Evolutionary conservation across 2,888 invertebrate genomes (phyloP), one percentile per base, ranked within the genome.

Genomic region (Oligia fasciuncula): DNA sequence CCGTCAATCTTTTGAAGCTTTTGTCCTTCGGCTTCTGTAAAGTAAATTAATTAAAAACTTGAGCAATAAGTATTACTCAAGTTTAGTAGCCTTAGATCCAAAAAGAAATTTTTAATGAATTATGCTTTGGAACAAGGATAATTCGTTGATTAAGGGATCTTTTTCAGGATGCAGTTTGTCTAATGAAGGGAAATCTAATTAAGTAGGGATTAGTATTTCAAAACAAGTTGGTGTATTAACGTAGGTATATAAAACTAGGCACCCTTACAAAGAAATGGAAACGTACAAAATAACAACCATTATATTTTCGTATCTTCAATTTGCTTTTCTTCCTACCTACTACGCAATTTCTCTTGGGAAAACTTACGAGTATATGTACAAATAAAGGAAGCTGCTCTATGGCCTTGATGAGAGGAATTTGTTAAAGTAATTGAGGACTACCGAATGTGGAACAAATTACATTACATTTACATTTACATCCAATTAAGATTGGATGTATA

Each of bases 271-370:
- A 79, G 74, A 84, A 85, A 89, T 84, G 76, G 82, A 87, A 87
- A 88, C 84, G 80, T 82, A 88, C 86, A 86, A 87, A 89, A 88
- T 87, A 88, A 88, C 83, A 90, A 87, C 88, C 85, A 83, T 85
- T 85, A 91, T 90, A 76, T 82, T 87, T 90, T 88, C 77, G 83
- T 90, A 91, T 87, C 87, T 91, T 89, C 90, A 91, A 91, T 92
- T 92, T 90, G 84, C 88, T 76, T 85, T 85, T 85, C 83, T 83
- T 81, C 85, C 79, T 78, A 87, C 85, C 81, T 84, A 85, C 80
- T 84, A 85, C 84, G 75, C 81, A 79, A 83, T 85, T 87, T 79
- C 87, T 88, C 87, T 73, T 77, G 85, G 84, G 81, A 80, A 85
- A 77, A 79, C 70, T 74, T 81, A 76, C n/a, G 43, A 75, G 66